These are phyloP conservation scores for Drosophila rellima DNA, from an alignment of 2,888 invertebrate species.

Conservation along the genomic window DNA sequence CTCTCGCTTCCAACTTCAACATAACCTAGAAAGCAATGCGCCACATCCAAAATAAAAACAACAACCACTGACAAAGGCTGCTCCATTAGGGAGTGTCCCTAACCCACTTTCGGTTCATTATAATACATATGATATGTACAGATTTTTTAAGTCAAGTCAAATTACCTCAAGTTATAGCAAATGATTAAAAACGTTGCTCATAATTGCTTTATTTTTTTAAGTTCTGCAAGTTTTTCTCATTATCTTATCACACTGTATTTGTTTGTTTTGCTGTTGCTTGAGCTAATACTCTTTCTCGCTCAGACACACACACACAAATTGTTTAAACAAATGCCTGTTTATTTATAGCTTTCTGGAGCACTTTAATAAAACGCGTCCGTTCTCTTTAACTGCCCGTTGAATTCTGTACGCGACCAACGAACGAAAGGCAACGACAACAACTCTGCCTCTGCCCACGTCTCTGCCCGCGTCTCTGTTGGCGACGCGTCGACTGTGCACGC, in stretches of 20 bases:
- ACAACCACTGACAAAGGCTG: constrained; percentile 20
- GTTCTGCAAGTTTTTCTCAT: constrained; percentile 24
- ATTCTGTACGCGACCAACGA: constrained; percentile 60
- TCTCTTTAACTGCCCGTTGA: constrained; percentile 65
- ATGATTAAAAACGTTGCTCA: not conserved
- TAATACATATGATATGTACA: constrained; percentile 1
- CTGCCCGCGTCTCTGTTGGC: constrained; percentile 23
- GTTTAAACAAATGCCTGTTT: constrained; percentile 67
- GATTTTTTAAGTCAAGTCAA: constrained; percentile 11
- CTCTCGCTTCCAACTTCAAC: constrained; percentile 11
- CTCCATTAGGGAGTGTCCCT: constrained; percentile 70
- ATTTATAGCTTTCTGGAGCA: constrained; percentile 32
- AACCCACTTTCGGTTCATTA: constrained; percentile 61
- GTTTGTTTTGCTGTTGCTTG: constrained; percentile 49
- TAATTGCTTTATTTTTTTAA: too few species aligned
- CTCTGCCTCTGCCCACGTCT: constrained; percentile 30
- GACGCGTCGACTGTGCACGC: constrained; percentile 52
- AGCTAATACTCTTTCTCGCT: constrained; percentile 3
- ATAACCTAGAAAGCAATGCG: constrained; percentile 43
- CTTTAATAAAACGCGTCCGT: constrained; percentile 61
- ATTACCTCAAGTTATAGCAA: constrained; percentile 57
- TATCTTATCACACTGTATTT: constrained; percentile 57
- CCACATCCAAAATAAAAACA: constrained; percentile 12
- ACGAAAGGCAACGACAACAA: constrained; percentile 47
- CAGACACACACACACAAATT: constrained; percentile 38